A percentile compares a stretch with the other conserved stretches of the same genome.
Conservation (phyloP, 2,797 vertebrate genomes). For the Melanotaenia trifasciata region DNA sequence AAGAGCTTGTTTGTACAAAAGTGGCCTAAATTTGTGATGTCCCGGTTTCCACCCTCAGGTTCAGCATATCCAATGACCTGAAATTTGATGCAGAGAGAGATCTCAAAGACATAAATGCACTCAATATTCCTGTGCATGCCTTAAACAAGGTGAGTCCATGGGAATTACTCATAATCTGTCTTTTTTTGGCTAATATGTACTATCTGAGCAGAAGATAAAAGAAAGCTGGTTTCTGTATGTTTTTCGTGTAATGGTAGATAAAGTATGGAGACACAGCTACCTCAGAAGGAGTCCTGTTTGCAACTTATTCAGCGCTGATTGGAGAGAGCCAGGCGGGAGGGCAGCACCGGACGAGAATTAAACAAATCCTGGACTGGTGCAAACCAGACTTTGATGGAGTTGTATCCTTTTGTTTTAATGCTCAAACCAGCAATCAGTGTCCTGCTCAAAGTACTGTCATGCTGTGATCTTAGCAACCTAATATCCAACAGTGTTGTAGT, state of each 20-base stretch:
- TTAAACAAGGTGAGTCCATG: conserved; percentile 92
- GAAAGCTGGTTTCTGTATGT: background rate
- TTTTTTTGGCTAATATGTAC: background rate
- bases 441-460: background rate
- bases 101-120: conserved; percentile 94
- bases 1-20: conserved; percentile 26
- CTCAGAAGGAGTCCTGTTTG: conserved; percentile 98
- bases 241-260: conserved; percentile 82
- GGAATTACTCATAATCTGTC: background rate
- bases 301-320: conserved; percentile 96
- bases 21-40: conserved; percentile 21
- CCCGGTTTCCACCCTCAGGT: conserved; percentile 83
- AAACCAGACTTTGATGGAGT: conserved; percentile 94
- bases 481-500: background rate
- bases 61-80: conserved; percentile 98
- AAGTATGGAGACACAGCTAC: conserved; percentile 99
- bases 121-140: conserved; percentile 92
- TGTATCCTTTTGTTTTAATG: conserved; percentile 88
- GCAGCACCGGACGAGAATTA: conserved; percentile 93
- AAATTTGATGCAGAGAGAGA: conserved; percentile 98
- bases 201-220: background rate
- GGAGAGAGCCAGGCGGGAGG: conserved; percentile 98
- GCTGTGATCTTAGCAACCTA: conserved; percentile 56
- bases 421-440: background rate
- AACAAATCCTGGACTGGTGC: conserved; percentile 98